A percentile compares a stretch with the other conserved stretches of the same genome.
Conservation (phyloP, 2,888 invertebrate genomes). For the Drosophila macrospina region DNA sequence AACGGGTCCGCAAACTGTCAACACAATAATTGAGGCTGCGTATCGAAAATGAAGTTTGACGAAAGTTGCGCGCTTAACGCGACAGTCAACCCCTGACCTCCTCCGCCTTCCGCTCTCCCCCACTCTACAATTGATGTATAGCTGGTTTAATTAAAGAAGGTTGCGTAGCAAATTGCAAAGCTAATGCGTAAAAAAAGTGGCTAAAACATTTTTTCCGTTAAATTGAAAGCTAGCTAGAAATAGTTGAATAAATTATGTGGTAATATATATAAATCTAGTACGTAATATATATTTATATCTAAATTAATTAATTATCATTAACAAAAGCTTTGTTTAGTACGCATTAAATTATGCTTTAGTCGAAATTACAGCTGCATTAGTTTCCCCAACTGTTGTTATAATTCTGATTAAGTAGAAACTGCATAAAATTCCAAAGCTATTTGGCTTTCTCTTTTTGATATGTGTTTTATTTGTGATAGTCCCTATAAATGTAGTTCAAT, state of each 20-base stretch:
- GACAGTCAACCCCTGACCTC: constrained; percentile 19
- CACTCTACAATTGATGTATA: constrained; percentile 52
- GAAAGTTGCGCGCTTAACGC: constrained; percentile 59
- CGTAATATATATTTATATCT: too few relatives aligned
- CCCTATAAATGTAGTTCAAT: constrained; percentile 37
- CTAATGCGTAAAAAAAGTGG: background rate
- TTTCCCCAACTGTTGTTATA: too few relatives aligned
- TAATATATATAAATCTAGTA: too few relatives aligned
- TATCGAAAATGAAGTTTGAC: constrained; percentile 62
- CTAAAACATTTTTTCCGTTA: background rate
- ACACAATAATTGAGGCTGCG: constrained; percentile 68
- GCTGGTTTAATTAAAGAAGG: constrained; percentile 63
- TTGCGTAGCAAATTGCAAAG: constrained; percentile 20
- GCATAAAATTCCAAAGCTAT: constrained; percentile 9
- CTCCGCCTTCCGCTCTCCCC: background rate
- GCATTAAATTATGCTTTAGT: too few relatives aligned
- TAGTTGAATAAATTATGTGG: too few relatives aligned
- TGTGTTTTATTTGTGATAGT: constrained; percentile 12
- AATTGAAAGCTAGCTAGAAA: too few relatives aligned
- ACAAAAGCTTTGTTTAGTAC: too few relatives aligned
- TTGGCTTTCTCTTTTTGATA: background rate
- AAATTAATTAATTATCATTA: too few relatives aligned
- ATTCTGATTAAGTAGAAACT: too few relatives aligned
- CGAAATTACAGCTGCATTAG: too few relatives aligned
- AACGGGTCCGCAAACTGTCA: constrained; percentile 63